Evolutionary conservation across 1,140 invertebrate genomes (phyloP), one percentile per base, ranked within the genome.

Genomic region (Forficula auricularia): DNA sequence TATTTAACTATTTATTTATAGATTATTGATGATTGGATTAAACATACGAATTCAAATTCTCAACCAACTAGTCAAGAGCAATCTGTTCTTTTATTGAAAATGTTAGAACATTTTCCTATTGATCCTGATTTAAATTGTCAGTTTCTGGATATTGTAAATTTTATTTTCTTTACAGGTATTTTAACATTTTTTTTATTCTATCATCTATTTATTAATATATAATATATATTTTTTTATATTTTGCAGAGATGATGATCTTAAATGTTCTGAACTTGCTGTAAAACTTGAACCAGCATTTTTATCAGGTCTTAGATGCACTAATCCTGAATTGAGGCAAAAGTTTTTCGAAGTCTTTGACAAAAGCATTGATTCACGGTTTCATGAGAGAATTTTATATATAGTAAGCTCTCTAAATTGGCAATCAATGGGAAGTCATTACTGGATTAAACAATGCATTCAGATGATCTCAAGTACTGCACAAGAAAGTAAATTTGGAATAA

Each of bases 351-450:
- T 95, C 7, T 89, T 94, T 58, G 87, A 97, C 58, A 71, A 68
- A 18, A 90, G 85, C 20, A 90, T 97, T 64, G 68, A 76, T 8
- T 63, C 74, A 12, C 67, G 79, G 12, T 61, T 96, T 1, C 80
- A 88, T 55, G 91, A 96, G 48, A 68, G 92, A 9, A 61, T 97
- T 1, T 60, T 95, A 0, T 97, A 96, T 56, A 89, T 96, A 34
- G 72, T 87, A 8, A 91, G 87, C 58, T 89, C 86, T 27, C 91
- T 96, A 63, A 95, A 91, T 56, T 96, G 92, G 92, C 91, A 96
- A 54, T 74, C 84, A n/a, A 95, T 97, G 62, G 86, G 85, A 1
- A 76, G 79, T 2, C 88, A 97, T 58, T 96, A 88, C 62, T 97
- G 92, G 92, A 92, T 96, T 49, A 95, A 95, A 56, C 92, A 96